Evolutionary conservation across 1,140 invertebrate species (phyloP).

Genomic region (Hypothenemus hampei): DNA sequence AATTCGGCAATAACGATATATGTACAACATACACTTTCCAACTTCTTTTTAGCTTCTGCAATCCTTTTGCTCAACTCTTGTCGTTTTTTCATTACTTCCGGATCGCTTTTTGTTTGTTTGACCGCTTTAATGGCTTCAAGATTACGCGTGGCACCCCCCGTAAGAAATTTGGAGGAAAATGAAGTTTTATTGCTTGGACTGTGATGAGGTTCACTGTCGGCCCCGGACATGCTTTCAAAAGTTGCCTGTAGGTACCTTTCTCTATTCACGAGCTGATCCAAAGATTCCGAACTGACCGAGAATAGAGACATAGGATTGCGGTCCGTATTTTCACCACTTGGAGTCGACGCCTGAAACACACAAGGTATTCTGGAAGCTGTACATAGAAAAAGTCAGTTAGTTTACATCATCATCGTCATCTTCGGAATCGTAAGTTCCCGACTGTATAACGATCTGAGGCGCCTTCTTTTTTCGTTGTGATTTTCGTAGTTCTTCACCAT

Average conservation of each 20-base stretch:
- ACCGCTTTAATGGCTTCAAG: constrained; percentile 53
- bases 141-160: constrained; percentile 47
- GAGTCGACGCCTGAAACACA: constrained; percentile 56
- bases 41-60: constrained; percentile 78
- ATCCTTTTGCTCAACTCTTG: constrained; percentile 81
- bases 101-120: constrained; percentile 53
- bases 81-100: constrained; percentile 65
- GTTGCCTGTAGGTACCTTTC: constrained; percentile 74
- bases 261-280: constrained; percentile 61
- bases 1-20: not conserved
- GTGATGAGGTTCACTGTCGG: constrained; percentile 49
- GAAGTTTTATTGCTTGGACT: constrained; percentile 42
- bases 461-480: constrained; percentile 59
- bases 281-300: constrained; percentile 68
- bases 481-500: constrained; percentile 74
- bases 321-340: constrained; percentile 67
- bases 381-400: no score
- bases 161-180: constrained; percentile 41
- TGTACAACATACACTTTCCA: constrained; percentile 70
- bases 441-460: constrained; percentile 44
- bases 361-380: no score
- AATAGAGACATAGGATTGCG: constrained; percentile 57
- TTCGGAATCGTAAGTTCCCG: constrained; percentile 68
- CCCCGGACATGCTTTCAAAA: constrained; percentile 69
- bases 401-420: constrained; percentile 67